Percentiles rank a stretch among this genome's conserved stretches.
Evolutionary conservation across 2,888 invertebrate genomes (phyloP).

Genomic region (Axea sp.): DNA sequence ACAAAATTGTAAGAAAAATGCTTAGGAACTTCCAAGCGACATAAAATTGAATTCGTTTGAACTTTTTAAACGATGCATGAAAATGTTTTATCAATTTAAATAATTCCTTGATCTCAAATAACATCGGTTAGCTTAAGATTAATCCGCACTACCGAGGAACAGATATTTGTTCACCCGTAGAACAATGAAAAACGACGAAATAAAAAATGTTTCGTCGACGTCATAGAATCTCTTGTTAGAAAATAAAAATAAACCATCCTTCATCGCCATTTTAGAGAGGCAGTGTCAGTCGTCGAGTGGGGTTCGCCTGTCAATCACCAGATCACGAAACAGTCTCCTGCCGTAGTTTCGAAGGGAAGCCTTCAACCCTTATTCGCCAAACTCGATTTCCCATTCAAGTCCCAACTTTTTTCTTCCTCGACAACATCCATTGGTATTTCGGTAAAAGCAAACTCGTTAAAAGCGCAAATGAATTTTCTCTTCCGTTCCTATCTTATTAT

Average conservation of each 20-base stretch:
- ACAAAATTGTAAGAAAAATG: constrained; percentile 13
- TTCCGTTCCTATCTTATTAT: constrained; percentile 34
- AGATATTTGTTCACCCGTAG: too few relatives aligned
- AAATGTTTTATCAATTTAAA: constrained; percentile 6
- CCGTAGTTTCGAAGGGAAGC: constrained; percentile 58
- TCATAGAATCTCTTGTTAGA: constrained; percentile 54
- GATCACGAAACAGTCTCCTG: constrained; percentile 72
- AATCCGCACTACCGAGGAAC: too few relatives aligned
- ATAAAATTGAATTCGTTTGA: constrained; percentile 20
- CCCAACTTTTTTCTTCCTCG: constrained; percentile 66
- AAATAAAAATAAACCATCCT: constrained; percentile 77
- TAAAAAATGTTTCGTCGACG: constrained; percentile 17
- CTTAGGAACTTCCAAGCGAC: background rate
- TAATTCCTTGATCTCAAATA: too few relatives aligned
- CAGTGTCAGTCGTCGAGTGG: constrained; percentile 66
- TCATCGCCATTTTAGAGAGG: constrained; percentile 76
- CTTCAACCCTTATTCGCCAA: constrained; percentile 68
- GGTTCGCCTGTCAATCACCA: constrained; percentile 76
- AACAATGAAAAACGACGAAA: background rate
- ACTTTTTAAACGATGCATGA: constrained; percentile 6
- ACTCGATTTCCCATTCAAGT: constrained; percentile 68
- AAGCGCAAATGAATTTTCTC: constrained; percentile 70
- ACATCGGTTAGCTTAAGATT: too few relatives aligned
- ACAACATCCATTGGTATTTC: constrained; percentile 65
- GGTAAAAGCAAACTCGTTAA: constrained; percentile 75